Base-by-base conservation (phyloP, 2,888 invertebrate genomes). In the Lepidochrysops patricia region DNA sequence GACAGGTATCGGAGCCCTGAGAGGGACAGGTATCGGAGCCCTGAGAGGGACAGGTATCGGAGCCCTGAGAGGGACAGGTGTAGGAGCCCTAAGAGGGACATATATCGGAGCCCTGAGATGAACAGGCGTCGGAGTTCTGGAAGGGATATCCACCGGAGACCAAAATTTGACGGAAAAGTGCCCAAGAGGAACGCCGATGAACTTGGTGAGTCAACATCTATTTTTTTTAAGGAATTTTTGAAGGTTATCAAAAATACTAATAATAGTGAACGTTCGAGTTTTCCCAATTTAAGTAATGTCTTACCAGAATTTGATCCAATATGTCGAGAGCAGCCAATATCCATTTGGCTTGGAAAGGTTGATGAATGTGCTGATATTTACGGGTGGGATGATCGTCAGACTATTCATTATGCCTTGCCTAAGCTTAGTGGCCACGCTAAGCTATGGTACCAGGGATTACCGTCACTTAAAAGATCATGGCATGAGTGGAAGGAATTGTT, bases 401-500 rank as follows among this genome's bases (percentile, higher is more conserved):
- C 48, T 1, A 58, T 67, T 12, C 64, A 67, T 37, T 64, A 61
- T 27, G 48, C 63, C 0, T 2, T 65, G 4, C 67, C 65, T 0
- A 67, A 67, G 57, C 19, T 67, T 4, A 19, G 34, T 12, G 67
- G 64, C 0, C 2, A 62, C 6, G 66, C 67, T 1, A 64, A 64
- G 52, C 6, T 35, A 0, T 67, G 66, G 66, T 66, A 66, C 29
- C 65, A 68, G 19, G 63, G 61, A 1, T 52, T 68, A 13, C 63
- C 68, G 0, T 58, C 59, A 12, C 52, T 43, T 57, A 61, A n/a
- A n/a, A n/a, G n/a, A n/a, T n/a, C 62, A 13, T 64, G 64, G 62
- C 2, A 26, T 0, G 64, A 67, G 50, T 66, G 65, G 64, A 63
- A 67, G 4, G 64, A 63, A 57, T 26, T 67, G 2, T 1, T 59